phyloP scores from a whole-genome alignment of 2,113 vertebrate species.

The Formicarius rufipectus region DNA sequence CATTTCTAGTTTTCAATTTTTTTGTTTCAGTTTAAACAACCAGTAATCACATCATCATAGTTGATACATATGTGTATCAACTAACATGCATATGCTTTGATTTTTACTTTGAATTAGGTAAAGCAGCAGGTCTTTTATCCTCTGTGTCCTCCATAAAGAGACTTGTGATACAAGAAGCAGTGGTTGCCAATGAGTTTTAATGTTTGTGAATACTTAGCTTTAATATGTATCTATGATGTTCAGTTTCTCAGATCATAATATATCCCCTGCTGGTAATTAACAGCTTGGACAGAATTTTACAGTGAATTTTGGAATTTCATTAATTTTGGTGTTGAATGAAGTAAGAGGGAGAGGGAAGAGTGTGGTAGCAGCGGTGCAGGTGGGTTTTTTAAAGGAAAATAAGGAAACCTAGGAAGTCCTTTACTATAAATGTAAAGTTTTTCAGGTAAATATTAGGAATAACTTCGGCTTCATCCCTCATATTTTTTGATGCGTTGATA shows the following conservation, averaged over 20 bases:
- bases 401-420: not conserved
- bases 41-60: not conserved
- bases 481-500: not conserved
- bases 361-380: not conserved
- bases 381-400: not conserved
- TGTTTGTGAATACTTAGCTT: not conserved
- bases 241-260: not conserved
- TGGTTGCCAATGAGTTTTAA: not conserved
- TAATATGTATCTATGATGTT: not conserved
- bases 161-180: not conserved
- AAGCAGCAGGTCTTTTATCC: not conserved
- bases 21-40: not conserved
- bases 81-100: not conserved
- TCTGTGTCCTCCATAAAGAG: not conserved
- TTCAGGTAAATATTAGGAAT: not conserved
- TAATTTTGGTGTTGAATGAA: not conserved
- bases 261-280: not conserved
- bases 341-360: fast-evolving
- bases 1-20: not conserved
- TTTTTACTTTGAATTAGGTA: not conserved
- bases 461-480: not conserved
- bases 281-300: not conserved
- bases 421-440: not conserved
- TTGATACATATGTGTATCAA: too few relatives aligned
- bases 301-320: not conserved